Evolutionary conservation across 2,113 vertebrate genomes (phyloP), one percentile per base, ranked within the genome.

Genomic region (Melanerpes aurifrons): DNA sequence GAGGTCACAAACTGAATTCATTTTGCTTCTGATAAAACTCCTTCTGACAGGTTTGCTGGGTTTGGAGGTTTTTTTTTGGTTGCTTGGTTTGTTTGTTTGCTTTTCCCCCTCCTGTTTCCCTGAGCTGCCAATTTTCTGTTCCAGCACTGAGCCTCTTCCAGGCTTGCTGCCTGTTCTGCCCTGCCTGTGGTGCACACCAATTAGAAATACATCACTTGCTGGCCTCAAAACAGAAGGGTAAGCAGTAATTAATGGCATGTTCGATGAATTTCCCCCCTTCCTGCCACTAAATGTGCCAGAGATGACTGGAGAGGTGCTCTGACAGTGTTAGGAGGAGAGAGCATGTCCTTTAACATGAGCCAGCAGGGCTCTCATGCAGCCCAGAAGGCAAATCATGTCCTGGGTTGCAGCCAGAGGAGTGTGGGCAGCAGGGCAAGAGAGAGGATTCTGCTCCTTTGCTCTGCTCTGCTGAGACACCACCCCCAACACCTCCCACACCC

Each of bases 201-300:
- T 82, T 45, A 90, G 57, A 86, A 91, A 92, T 82, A 28, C 73
- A 92, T 88, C 91, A 90, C 70, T 85, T 32, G 12, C 76, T 82
- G 90, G 35, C 91, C 77, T 20, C 91, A 77, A 75, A 91, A 84
- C 87, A 77, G 84, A 94, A 74, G 35, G 37, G 67, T 61, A 82
- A 89, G 81, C 64, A 75, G 78, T 84, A 96, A 96, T 96, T 95
- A 97, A 95, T n/a, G n/a, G 53, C 32, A 15, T 12, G 35, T 93
- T 58, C 78, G n/a, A 56, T 74, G 86, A 79, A 86, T 82, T 29
- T 88, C 90, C 74, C 54, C 69, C 69, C 28, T 82, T 70, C 61
- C 77, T 93, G 68, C 66, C 91, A 43, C 88, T 88, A 58, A 89
- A 92, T 94, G 91, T 83, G 87, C 91, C 92, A 35, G 45, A 82